phyloP scores from a whole-genome alignment of 2,113 vertebrate species.

The Zingel zingel region DNA sequence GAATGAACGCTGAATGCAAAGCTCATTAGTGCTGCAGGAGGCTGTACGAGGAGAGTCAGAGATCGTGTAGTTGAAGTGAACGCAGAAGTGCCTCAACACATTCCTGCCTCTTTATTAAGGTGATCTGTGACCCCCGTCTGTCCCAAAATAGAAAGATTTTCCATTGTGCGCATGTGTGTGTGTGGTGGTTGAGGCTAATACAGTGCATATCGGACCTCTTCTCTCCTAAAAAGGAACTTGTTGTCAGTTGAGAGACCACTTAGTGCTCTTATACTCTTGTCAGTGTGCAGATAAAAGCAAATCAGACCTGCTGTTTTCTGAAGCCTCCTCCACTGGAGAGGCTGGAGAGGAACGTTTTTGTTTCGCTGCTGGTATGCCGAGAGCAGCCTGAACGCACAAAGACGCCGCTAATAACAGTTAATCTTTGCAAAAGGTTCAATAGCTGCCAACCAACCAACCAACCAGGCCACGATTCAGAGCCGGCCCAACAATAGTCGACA shows the following conservation, averaged over 20 bases:
- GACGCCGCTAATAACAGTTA: constrained; percentile 75
- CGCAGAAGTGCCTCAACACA: constrained; percentile 55
- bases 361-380: constrained; percentile 75
- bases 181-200: constrained; percentile 34
- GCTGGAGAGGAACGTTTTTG: constrained; percentile 71
- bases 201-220: constrained; percentile 51
- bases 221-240: constrained; percentile 57
- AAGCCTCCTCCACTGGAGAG: constrained; percentile 78
- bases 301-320: constrained; percentile 62
- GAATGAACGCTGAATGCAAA: constrained; percentile 47
- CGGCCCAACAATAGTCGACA: constrained; percentile 49
- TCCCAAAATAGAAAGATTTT: constrained; percentile 60
- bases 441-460: constrained; percentile 60
- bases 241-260: constrained; percentile 73
- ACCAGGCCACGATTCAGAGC: constrained; percentile 42
- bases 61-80: constrained; percentile 51
- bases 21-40: constrained; percentile 67
- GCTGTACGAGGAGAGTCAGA: constrained; percentile 41
- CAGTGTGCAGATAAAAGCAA: constrained; percentile 61
- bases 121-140: constrained; percentile 64
- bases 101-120: constrained; percentile 72
- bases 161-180: constrained; percentile 41
- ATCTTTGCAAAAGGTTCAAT: constrained; percentile 76
- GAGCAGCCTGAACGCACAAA: constrained; percentile 64
- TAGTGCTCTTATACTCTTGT: constrained; percentile 66